These are phyloP conservation scores for Diachrysia chrysitis DNA, from an alignment of 2,888 invertebrate genomes.

Conservation along the genomic window DNA sequence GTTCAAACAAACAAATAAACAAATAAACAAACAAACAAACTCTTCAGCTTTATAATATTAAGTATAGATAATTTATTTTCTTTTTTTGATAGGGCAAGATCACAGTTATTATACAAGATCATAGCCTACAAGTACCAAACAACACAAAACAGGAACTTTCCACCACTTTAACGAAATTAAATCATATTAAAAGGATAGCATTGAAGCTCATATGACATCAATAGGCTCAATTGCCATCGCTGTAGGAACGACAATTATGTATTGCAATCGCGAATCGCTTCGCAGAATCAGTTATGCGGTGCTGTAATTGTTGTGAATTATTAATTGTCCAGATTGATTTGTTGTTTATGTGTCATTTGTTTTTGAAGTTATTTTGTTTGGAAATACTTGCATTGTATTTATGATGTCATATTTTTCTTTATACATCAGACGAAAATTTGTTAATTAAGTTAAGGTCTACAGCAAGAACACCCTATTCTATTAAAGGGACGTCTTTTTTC, in stretches of 20 bases:
- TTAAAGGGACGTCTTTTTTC: too few species aligned
- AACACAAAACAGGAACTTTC: not conserved
- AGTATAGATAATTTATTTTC: too few species aligned
- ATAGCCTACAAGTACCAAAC: not conserved
- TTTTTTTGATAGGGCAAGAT: too few species aligned
- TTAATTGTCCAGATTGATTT: constrained; percentile 50
- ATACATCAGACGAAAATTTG: too few species aligned
- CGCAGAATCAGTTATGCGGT: constrained; percentile 44
- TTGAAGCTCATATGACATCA: constrained; percentile 38
- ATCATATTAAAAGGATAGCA: constrained; percentile 19
- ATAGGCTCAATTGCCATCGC: constrained; percentile 57
- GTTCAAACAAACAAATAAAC: too few species aligned
- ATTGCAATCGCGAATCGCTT: constrained; percentile 60
- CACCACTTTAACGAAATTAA: constrained; percentile 12
- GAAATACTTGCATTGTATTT: not conserved
- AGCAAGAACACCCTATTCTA: too few species aligned
- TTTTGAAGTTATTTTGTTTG: not conserved
- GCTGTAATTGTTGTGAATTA: constrained; percentile 28
- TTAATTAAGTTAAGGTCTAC: too few species aligned
- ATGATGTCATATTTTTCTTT: not conserved
- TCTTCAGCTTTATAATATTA: too few species aligned
- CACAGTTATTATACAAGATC: too few species aligned
- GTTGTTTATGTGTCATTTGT: constrained; percentile 26
- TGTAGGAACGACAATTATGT: constrained; percentile 53
- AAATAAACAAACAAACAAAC: too few species aligned